Evolutionary conservation across 2,797 vertebrate genomes (phyloP).

Genomic region (Alcedo atthis): DNA sequence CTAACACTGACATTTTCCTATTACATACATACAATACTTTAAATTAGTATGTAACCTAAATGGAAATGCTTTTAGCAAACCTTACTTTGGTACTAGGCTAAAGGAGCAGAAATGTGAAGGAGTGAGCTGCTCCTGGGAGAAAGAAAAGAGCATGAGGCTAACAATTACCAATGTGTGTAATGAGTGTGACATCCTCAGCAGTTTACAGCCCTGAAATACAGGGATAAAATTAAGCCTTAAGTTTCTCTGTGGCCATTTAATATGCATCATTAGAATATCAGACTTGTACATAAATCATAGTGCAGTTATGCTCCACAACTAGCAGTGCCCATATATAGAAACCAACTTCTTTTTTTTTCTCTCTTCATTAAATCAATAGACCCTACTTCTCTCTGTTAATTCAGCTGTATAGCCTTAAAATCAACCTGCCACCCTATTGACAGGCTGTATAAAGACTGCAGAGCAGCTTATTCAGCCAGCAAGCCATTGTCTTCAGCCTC

Average conservation of each 20-base stretch:
- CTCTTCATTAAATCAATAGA: background rate
- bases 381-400: background rate
- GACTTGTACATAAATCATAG: background rate
- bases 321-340: background rate
- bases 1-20: background rate
- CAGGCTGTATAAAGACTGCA: background rate
- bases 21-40: rapidly evolving
- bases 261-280: background rate
- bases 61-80: background rate
- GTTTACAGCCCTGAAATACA: background rate
- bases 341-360: background rate
- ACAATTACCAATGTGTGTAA: background rate
- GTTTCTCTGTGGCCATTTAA: background rate
- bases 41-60: background rate
- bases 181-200: background rate
- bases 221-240: background rate
- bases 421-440: background rate
- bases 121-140: background rate
- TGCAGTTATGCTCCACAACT: background rate
- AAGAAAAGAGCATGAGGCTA: background rate
- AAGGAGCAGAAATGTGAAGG: background rate
- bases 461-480: background rate
- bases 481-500: background rate
- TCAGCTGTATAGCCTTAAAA: background rate
- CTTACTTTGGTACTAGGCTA: background rate